These are phyloP conservation scores for Xiphias gladius DNA, from an alignment of 2,113 vertebrate species.

Conservation along the genomic window DNA sequence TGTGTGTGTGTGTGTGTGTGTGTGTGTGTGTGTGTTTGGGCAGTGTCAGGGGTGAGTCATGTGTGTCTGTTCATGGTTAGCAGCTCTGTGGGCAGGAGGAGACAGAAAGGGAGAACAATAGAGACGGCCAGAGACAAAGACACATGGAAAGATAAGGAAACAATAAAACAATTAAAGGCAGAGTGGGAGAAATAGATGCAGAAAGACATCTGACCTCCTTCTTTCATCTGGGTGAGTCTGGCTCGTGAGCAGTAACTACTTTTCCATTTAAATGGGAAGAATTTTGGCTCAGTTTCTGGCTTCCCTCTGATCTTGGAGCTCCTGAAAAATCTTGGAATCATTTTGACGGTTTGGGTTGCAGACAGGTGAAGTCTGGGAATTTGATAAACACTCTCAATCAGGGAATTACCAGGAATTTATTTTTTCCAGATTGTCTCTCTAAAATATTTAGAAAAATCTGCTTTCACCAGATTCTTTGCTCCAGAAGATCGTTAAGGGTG, in stretches of 20 bases:
- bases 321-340: constrained; percentile 3
- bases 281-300: background rate
- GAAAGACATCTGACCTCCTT: background rate
- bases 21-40: constrained; percentile 37
- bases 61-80: constrained; percentile 56
- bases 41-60: constrained; percentile 65
- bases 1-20: constrained; percentile 17
- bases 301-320: background rate
- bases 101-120: background rate
- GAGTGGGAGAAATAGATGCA: background rate
- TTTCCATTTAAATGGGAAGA: background rate
- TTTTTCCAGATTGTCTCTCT: background rate
- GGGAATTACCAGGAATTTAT: background rate
- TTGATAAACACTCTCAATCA: background rate
- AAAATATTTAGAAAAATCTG: background rate
- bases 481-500: too few species aligned
- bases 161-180: constrained; percentile 4
- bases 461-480: background rate
- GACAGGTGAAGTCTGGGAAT: background rate
- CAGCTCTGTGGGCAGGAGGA: constrained; percentile 15
- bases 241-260: constrained; percentile 13
- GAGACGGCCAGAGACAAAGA: constrained; percentile 12
- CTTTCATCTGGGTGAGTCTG: constrained; percentile 39
- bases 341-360: background rate
- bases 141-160: background rate